phyloP scores from a whole-genome alignment of 2,888 invertebrate genomes.

The Periphyllus acericola region DNA sequence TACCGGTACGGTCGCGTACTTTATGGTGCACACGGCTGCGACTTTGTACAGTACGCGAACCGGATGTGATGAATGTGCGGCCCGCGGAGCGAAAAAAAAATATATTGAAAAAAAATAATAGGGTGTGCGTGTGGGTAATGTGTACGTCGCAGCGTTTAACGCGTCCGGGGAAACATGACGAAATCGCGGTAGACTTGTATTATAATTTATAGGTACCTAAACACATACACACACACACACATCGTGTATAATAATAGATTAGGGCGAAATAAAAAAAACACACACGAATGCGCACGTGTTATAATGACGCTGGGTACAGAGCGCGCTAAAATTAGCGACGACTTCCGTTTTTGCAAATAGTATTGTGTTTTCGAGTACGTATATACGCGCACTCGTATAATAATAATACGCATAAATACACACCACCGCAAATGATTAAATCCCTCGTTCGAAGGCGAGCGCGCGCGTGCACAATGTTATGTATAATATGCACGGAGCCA shows the following conservation, averaged over 20 bases:
- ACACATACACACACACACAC: too few species aligned
- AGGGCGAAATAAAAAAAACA: not conserved
- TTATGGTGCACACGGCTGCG: not conserved
- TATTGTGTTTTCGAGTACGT: not conserved
- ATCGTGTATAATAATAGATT: not conserved
- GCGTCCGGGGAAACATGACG: not conserved
- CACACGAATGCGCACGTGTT: not conserved
- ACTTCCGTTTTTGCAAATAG: not conserved
- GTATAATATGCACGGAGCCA: not conserved
- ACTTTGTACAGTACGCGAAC: not conserved
- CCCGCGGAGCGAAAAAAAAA: not conserved
- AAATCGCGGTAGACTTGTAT: not conserved
- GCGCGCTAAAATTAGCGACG: not conserved
- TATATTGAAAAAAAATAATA: not conserved
- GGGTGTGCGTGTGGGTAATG: not conserved
- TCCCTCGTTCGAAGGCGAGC: slow-evolving; percentile 12
- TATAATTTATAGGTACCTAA: too few species aligned
- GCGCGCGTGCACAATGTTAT: slow-evolving; percentile 2
- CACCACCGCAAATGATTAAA: not conserved
- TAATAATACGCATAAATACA: not conserved
- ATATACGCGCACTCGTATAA: not conserved
- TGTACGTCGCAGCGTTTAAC: not conserved
- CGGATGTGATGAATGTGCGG: not conserved
- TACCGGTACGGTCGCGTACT: not conserved
- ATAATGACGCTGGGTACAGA: not conserved